Conservation (phyloP, 2,797 vertebrate genomes). For the Propithecus perrieri region DNA sequence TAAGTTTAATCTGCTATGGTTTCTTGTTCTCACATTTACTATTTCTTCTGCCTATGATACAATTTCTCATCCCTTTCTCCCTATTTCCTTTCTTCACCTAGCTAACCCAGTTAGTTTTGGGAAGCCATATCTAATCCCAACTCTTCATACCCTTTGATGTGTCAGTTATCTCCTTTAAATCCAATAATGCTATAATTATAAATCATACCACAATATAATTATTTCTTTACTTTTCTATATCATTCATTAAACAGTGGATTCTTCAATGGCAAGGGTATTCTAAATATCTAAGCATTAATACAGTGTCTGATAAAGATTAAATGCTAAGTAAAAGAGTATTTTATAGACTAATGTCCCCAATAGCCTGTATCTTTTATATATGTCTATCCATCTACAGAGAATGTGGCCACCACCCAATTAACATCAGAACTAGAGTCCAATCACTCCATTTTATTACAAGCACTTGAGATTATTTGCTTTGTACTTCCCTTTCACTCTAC, state of each 20-base stretch:
- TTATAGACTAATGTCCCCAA: neutral
- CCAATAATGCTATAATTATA: neutral
- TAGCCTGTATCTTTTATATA: neutral
- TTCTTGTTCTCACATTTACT: neutral
- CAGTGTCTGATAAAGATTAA: neutral
- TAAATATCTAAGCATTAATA: neutral
- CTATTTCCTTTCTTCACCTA: neutral
- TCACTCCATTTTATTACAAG: neutral
- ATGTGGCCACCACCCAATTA: neutral
- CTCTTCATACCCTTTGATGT: neutral
- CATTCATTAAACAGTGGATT: neutral
- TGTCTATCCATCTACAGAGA: neutral
- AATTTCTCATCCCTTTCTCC: neutral
- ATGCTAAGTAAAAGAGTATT: neutral
- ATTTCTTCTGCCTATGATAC: neutral
- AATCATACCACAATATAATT: neutral
- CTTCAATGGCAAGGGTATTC: neutral
- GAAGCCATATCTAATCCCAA: neutral
- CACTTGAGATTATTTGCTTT: neutral
- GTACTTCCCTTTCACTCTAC: neutral
- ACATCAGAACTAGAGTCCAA: neutral
- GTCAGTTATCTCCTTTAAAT: neutral
- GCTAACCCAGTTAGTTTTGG: neutral
- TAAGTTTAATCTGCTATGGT: neutral
- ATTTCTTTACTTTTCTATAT: neutral